Evolutionary conservation across 2,113 vertebrate genomes (phyloP).

Genomic region (Mugil cephalus): DNA sequence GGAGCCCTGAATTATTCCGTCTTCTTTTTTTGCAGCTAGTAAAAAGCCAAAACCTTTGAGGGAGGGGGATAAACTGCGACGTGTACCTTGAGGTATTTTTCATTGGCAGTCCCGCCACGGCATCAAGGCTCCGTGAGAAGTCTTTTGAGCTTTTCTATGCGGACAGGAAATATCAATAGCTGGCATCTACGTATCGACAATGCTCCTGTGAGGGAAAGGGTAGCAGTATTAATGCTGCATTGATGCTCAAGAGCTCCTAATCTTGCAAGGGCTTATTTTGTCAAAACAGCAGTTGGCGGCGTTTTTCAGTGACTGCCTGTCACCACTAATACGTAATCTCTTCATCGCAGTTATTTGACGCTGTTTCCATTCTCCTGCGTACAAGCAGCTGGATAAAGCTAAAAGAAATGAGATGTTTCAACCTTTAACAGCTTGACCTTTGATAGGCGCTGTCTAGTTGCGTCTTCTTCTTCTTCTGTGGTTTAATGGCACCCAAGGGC

Average conservation of each 20-base stretch:
- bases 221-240: conserved; percentile 29
- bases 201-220: conserved; percentile 23
- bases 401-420: too few relatives aligned
- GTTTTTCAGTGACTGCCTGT: too few relatives aligned
- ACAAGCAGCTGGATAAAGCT: too few relatives aligned
- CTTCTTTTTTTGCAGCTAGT: conserved; percentile 2
- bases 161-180: conserved; percentile 46
- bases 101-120: conserved; percentile 24
- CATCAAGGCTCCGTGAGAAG: conserved; percentile 3
- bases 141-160: conserved; percentile 17
- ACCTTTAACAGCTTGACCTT: too few relatives aligned
- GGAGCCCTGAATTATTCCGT: not conserved
- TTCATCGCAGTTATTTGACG: too few relatives aligned
- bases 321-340: too few relatives aligned
- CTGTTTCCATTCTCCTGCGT: too few relatives aligned
- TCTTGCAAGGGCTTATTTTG: conserved; percentile 20
- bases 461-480: too few relatives aligned
- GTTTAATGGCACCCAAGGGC: too few relatives aligned
- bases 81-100: conserved; percentile 21
- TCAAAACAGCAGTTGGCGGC: not conserved
- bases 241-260: conserved; percentile 23
- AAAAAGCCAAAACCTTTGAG: conserved; percentile 19
- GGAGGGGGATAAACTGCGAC: not conserved
- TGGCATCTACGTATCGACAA: conserved; percentile 23
- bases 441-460: too few relatives aligned